Conservation (phyloP, 2,888 invertebrate species). For the Fragum whitleyi region DNA sequence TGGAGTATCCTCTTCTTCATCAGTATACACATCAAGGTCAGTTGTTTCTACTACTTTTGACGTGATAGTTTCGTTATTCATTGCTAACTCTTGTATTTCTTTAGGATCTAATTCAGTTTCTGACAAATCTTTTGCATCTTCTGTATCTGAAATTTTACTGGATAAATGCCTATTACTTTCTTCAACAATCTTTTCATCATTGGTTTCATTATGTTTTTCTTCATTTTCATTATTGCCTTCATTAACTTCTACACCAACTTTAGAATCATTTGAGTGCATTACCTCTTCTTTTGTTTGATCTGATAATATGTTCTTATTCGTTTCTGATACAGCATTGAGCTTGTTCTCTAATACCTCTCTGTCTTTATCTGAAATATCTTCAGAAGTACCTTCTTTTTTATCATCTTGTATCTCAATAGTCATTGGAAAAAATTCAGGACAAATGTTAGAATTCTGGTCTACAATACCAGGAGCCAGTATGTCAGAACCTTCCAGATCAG, state of each 20-base stretch:
- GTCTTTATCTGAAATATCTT: too few species aligned
- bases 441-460: slow-evolving; percentile 11
- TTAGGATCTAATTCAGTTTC: too few species aligned
- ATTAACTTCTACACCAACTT: not conserved
- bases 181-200: not conserved
- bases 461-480: not conserved
- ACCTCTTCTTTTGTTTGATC: not conserved
- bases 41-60: slow-evolving; percentile 8
- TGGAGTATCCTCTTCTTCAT: slow-evolving; percentile 5
- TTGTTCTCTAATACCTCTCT: not conserved
- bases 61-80: too few species aligned
- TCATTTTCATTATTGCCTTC: not conserved
- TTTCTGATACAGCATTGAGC: not conserved
- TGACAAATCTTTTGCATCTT: too few species aligned
- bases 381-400: too few species aligned
- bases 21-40: slow-evolving; percentile 13
- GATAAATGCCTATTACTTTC: too few species aligned
- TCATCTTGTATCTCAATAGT: slow-evolving; percentile 7
- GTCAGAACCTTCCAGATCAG: slow-evolving; percentile 16
- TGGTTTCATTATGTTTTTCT: not conserved
- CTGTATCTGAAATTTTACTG: too few species aligned
- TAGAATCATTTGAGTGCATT: not conserved
- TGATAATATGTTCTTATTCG: not conserved
- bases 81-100: too few species aligned
- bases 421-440: slow-evolving; percentile 13